Evolutionary conservation across 1,140 invertebrate genomes (phyloP), one percentile per base, ranked within the genome.

Genomic region (Pentalonia nigronervosa): DNA sequence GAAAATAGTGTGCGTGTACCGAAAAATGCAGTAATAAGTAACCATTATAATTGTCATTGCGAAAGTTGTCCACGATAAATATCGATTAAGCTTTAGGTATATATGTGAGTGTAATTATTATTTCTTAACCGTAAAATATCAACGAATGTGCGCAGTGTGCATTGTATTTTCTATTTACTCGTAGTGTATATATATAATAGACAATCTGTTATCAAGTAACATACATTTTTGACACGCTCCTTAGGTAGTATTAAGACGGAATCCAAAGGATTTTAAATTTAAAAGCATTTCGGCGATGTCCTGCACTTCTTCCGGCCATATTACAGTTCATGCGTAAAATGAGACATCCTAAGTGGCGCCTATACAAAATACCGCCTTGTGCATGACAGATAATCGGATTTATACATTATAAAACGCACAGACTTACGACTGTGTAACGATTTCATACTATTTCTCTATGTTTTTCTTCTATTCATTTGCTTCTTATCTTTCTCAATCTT

Each of bases 51-150:
- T n/a, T 76, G 60, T 76, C 14, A 30, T 76, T n/a, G 60, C n/a
- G 30, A 76, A n/a, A n/a, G n/a, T 20, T n/a, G 17, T 76, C 21
- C 4, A 17, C n/a, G 60, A n/a, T 76, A 76, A 76, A 76, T 76
- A 76, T 76, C 60, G n/a, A 34, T 76, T n/a, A n/a, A 14, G 30
- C 14, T 17, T 4, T 67, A 41, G 41, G 41, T 41, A 41, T 41
- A 67, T 53, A 4, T 34, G 60, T 17, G 41, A 41, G 14, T 20
- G 17, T 76, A n/a, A n/a, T 34, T 76, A 67, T 67, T n/a, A 76
- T 76, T 76, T 76, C n/a, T n/a, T 76, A 67, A n/a, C n/a, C n/a
- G n/a, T 76, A n/a, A 76, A 76, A 76, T n/a, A n/a, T 56, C 56
- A 56, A 34, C 45, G 25, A 3, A 84, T 84, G 2, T 84, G 60